Evolutionary conservation across 2,888 invertebrate species (phyloP), one percentile per base, ranked within the genome.

Genomic region (Tuta absoluta): DNA sequence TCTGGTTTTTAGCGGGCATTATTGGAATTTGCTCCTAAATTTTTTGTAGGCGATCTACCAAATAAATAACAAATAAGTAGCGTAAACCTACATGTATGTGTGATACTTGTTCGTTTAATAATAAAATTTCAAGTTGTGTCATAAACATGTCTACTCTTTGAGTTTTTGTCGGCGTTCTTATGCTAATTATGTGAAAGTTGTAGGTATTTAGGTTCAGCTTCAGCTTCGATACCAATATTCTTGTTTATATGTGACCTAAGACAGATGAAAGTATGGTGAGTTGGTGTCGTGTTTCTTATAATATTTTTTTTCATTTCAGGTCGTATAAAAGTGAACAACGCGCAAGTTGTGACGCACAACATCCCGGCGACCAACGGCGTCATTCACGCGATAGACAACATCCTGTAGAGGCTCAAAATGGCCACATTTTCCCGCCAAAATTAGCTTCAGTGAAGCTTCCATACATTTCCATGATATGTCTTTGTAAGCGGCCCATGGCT

Each of bases 331-430:
- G 95, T 96, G 69, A 97, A 97, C 86, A 96, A 96, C 79, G 94
- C 95, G 21, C 95, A 95, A 80, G 95, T 97, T 77, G 89, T 95
- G 67, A 96, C 96, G 60, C 95, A 96, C 83, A 97, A 97, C 85
- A 95, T 97, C 74, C 97, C 97, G 62, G 95, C 97, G 62, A 97
- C 97, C 63, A 97, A 97, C 82, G 97, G 97, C 72, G 97, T 97
- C 66, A 95, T 97, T 75, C 97, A 97, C 83, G 97, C 96, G 11
- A 92, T 97, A 69, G 96, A 97, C 79, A 85, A 85, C 63, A 78
- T 91, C n/a, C 81, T 91, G 69, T 91, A 82, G 51, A 77, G 63
- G 68, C 66, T 67, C 62, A 63, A 64, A 61, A 65, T 69, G 64
- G 66, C 56, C 56, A 66, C 66, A 71, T 67, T 69, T 71, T 69